These are phyloP conservation scores for Solea solea DNA, from an alignment of 2,113 vertebrate genomes.

Conservation along the genomic window DNA sequence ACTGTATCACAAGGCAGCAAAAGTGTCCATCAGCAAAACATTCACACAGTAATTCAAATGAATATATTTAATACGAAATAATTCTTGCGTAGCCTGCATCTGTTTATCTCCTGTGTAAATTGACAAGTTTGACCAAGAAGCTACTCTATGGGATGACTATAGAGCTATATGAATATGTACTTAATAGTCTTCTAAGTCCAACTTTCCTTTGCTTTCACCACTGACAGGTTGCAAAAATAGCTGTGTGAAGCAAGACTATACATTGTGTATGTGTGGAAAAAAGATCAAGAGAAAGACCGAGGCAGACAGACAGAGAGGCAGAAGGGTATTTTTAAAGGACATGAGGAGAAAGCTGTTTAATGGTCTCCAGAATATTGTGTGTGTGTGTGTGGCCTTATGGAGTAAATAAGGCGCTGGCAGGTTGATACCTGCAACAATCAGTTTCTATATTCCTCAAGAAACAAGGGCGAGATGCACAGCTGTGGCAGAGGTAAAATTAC, in stretches of 20 bases:
- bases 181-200: no score
- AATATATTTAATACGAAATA: neutral
- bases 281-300: no score
- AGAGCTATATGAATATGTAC: no score
- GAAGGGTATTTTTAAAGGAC: slow-evolving; percentile 36
- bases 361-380: slow-evolving; percentile 14
- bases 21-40: neutral
- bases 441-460: neutral
- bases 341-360: slow-evolving; percentile 42
- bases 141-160: no score
- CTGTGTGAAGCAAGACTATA: neutral
- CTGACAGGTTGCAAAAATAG: slow-evolving; percentile 4
- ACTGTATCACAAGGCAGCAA: neutral
- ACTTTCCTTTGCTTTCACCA: neutral
- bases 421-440: slow-evolving; percentile 5
- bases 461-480: no score
- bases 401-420: slow-evolving; percentile 5
- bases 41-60: neutral
- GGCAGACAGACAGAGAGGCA: no score
- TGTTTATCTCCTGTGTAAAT: neutral
- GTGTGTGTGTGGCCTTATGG: slow-evolving; percentile 1
- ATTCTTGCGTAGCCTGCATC: neutral
- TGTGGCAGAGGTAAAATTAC: no score
- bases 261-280: neutral
- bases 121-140: neutral